Evolutionary conservation across 2,888 invertebrate genomes (phyloP).

Genomic region (Dasypolia templi): DNA sequence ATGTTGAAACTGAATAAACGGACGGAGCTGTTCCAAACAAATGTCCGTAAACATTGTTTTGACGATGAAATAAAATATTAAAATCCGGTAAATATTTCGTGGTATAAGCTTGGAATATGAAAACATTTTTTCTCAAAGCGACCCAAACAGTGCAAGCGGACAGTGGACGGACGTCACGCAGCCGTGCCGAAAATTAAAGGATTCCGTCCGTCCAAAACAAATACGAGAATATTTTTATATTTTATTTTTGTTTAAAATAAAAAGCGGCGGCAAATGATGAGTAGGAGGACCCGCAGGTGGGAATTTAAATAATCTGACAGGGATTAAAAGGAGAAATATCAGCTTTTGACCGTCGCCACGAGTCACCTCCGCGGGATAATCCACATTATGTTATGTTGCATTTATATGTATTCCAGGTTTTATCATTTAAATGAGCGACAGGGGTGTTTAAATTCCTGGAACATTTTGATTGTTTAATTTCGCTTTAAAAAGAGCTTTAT

Average conservation of each 20-base stretch:
- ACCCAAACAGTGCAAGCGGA: constrained; percentile 80
- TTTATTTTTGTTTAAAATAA: constrained; percentile 89
- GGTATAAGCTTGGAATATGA: constrained; percentile 79
- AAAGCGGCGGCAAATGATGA: constrained; percentile 79
- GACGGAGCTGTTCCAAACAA: constrained; percentile 47
- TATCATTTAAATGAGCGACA: constrained; percentile 83
- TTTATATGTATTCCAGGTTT: constrained; percentile 79
- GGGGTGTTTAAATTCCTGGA: constrained; percentile 61
- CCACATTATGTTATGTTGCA: constrained; percentile 83
- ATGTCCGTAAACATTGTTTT: constrained; percentile 56
- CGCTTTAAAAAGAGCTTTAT: constrained; percentile 18
- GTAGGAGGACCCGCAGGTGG: constrained; percentile 87
- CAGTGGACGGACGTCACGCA: constrained; percentile 83
- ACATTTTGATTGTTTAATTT: constrained; percentile 56
- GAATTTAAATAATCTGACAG: constrained; percentile 91
- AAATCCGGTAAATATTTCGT: constrained; percentile 71
- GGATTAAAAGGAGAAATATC: constrained; percentile 90
- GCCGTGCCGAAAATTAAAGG: constrained; percentile 89
- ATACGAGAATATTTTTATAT: constrained; percentile 89
- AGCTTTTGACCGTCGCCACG: constrained; percentile 88
- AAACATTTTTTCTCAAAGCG: constrained; percentile 84
- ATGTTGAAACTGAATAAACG: constrained; percentile 20
- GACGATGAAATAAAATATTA: constrained; percentile 69
- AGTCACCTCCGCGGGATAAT: constrained; percentile 79
- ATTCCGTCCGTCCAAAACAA: constrained; percentile 89